Evolutionary conservation across 2,797 vertebrate species (phyloP).

Genomic region (Eulemur coronatus): DNA sequence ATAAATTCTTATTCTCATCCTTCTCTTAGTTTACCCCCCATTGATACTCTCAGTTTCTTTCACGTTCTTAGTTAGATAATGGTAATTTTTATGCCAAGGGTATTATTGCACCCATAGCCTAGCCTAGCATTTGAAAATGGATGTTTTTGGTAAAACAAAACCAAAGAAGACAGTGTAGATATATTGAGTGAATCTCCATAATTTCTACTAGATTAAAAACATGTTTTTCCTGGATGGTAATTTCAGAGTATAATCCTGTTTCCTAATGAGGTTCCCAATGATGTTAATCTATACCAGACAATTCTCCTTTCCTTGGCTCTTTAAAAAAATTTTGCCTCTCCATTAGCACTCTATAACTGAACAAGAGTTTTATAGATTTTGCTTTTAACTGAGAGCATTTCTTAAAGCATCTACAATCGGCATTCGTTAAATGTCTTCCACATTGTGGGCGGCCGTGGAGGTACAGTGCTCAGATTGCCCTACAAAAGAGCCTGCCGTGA

Average conservation of each 20-base stretch:
- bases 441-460: background rate
- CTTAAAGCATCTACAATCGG: background rate
- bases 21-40: background rate
- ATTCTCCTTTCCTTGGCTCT: background rate
- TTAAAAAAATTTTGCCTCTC: background rate
- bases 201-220: background rate
- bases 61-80: background rate
- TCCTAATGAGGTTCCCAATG: background rate
- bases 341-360: background rate
- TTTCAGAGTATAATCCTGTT: background rate
- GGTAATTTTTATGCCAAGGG: background rate
- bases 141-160: background rate
- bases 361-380: background rate
- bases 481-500: background rate
- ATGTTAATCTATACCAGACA: background rate
- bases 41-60: background rate
- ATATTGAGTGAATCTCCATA: background rate
- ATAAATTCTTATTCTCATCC: background rate
- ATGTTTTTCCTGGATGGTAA: background rate
- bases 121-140: background rate
- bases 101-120: background rate
- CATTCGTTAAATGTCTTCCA: background rate
- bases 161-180: background rate
- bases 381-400: background rate
- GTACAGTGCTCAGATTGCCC: background rate